Evolutionary conservation across 2,797 vertebrate species (phyloP).

Genomic region (Parauchenoglanis ngamensis): DNA sequence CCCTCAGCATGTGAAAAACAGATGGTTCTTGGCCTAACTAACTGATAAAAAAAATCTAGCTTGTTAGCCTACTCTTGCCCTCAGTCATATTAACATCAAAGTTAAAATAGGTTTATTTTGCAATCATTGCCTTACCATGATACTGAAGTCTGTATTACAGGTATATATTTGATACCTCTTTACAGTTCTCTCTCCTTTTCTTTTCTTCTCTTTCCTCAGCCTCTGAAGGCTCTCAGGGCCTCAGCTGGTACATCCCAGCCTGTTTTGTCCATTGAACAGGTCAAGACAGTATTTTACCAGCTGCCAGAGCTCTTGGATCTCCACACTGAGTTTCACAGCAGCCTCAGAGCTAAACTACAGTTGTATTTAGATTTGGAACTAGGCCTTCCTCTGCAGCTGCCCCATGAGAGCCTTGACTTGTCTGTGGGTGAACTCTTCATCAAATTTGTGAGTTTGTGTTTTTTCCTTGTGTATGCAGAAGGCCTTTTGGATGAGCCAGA

Average conservation of each 20-base stretch:
- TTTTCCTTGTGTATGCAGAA: not conserved
- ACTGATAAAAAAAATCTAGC: not conserved
- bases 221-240: constrained; percentile 77
- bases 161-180: not conserved
- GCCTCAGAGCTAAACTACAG: constrained; percentile 65
- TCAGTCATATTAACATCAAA: not conserved
- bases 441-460: constrained; percentile 68
- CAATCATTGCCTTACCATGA: not conserved
- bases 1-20: not conserved
- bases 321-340: constrained; percentile 69
- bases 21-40: not conserved
- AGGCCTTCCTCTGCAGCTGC: constrained; percentile 1
- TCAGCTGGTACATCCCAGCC: constrained; percentile 79
- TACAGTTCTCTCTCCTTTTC: not conserved
- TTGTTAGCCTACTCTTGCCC: not conserved
- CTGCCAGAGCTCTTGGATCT: constrained; percentile 75
- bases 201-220: constrained; percentile 58
- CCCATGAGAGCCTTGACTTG: constrained; percentile 49
- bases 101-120: not conserved
- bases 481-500: not conserved
- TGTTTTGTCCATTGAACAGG: constrained; percentile 71
- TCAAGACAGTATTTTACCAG: constrained; percentile 78
- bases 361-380: constrained; percentile 4
- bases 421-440: constrained; percentile 75
- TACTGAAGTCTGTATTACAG: not conserved